phyloP scores from a whole-genome alignment of 2,113 vertebrate genomes.

The Aldabrachelys gigantea region DNA sequence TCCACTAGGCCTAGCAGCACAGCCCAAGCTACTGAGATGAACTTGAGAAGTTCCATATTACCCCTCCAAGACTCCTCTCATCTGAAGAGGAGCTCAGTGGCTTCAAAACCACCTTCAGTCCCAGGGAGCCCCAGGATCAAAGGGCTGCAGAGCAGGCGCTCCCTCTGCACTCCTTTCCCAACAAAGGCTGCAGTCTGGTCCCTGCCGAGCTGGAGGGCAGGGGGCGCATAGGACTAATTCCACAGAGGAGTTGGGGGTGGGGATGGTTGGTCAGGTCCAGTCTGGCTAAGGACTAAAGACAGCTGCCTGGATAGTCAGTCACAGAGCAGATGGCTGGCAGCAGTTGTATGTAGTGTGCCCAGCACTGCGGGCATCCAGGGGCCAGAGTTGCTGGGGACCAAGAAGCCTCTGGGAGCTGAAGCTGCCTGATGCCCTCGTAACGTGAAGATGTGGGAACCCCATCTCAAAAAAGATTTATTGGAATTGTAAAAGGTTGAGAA shows the following conservation, averaged over 20 bases:
- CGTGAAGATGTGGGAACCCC: too few relatives aligned
- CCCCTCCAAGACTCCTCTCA: background rate
- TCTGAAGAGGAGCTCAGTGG: background rate
- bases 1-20: background rate
- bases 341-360: background rate
- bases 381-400: background rate
- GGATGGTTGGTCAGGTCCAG: background rate
- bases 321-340: background rate
- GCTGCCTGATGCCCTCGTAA: background rate
- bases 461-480: too few relatives aligned
- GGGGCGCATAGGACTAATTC: background rate
- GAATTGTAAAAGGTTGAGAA: too few relatives aligned
- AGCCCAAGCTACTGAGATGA: background rate
- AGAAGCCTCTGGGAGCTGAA: background rate
- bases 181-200: background rate
- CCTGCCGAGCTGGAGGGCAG: background rate
- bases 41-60: background rate
- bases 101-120: background rate
- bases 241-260: too few relatives aligned
- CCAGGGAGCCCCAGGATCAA: background rate
- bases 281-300: background rate
- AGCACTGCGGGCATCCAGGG: background rate
- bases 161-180: background rate
- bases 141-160: background rate
- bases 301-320: background rate